Evolutionary conservation across 2,797 vertebrate genomes (phyloP).

Genomic region (Muraenolepis orangiensis): DNA sequence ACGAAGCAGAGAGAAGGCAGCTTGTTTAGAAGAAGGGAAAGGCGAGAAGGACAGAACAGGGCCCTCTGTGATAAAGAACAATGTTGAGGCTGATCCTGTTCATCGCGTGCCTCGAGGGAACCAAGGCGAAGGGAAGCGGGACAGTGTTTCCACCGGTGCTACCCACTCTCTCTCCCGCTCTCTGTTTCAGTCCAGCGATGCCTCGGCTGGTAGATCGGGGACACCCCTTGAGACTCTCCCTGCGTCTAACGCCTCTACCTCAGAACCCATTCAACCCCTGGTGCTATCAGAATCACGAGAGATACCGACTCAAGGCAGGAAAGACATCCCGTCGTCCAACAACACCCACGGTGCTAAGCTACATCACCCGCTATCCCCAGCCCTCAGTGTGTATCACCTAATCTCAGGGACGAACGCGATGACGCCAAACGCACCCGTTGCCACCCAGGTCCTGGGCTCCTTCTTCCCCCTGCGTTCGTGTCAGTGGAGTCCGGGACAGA

Average conservation of each 20-base stretch:
- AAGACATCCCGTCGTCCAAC: constrained; percentile 35
- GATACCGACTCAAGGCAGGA: constrained; percentile 43
- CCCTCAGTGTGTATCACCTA: constrained; percentile 28
- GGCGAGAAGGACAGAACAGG: background rate
- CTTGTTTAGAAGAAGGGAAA: constrained; percentile 27
- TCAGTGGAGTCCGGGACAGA: constrained; percentile 33
- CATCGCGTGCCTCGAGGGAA: constrained; percentile 20
- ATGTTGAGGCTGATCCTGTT: constrained; percentile 22
- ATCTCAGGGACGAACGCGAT: constrained; percentile 40
- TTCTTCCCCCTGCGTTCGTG: constrained; percentile 39
- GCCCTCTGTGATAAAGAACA: constrained; percentile 21
- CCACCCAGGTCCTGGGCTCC: constrained; percentile 43
- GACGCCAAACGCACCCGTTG: constrained; percentile 49
- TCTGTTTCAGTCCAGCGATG: constrained; percentile 31
- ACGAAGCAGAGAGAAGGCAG: constrained; percentile 16
- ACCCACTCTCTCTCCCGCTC: constrained; percentile 21
- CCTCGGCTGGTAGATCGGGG: constrained; percentile 30
- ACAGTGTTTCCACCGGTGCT: constrained; percentile 17
- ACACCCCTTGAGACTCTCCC: constrained; percentile 38
- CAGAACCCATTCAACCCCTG: constrained; percentile 61
- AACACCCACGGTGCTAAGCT: constrained; percentile 55
- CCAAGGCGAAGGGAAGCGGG: constrained; percentile 30
- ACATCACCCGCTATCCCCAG: constrained; percentile 24
- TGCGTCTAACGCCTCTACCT: constrained; percentile 66
- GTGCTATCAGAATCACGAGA: constrained; percentile 37